Evolutionary conservation across 2,113 vertebrate genomes (phyloP), one percentile per base, ranked within the genome.

Genomic region (Cyanoderma ruficeps): DNA sequence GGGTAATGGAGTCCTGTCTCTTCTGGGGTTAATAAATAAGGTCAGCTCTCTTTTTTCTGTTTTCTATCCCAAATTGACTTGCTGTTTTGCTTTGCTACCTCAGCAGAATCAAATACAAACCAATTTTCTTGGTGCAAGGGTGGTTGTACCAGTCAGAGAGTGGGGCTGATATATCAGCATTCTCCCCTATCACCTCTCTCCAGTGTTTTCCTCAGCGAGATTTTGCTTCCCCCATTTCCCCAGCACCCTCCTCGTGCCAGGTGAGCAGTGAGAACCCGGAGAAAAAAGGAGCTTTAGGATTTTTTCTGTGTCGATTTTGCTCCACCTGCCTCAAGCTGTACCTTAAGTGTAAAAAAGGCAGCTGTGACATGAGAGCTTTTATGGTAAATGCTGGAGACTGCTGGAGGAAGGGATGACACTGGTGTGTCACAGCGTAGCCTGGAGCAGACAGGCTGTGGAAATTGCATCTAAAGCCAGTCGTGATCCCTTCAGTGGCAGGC

Each of bases 71-170:
- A 94, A 97, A 94, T 6, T 91, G 91, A 83, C 89, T 94, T 90
- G 78, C 87, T 90, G 78, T 30, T 93, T 91, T 91, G 31, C 56
- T 82, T 83, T 90, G 86, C 85, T 37, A 42, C 76, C 53, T 95
- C 96, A 96, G 92, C 94, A 93, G 72, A 92, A 89, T 90, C 79
- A 60, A 83, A 75, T 14, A 82, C 65, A 90, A 95, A 79, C 76
- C 74, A 81, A 92, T 96, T 94, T 90, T 70, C 80, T 84, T 56
- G 17, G 69, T 55, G 60, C 56, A 46, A 75, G 53, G 39, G 77
- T 50, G 64, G 72, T 24, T 70, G 76, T 67, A 63, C 15, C 50
- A 80, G 70, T 23, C 63, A 63, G 55, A 44, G 49, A 44, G 33
- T 3, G 33, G 56, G 47, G 55, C 1, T 92, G 71, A 44, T 81